Conservation (phyloP, 1,140 invertebrate species). For the Drosophila bocki region DNA sequence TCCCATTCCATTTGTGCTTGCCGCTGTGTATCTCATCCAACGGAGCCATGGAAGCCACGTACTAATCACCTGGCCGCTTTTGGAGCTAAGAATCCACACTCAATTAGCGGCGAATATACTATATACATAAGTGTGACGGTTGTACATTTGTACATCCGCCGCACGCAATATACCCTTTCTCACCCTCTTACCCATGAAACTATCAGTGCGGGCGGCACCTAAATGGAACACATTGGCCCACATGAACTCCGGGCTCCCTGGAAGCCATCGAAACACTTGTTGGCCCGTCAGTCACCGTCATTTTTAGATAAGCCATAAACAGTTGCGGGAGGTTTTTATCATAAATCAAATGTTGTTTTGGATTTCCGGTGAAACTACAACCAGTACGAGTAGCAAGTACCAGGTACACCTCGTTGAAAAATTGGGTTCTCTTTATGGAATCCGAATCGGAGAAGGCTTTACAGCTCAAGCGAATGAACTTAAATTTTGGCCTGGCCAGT, state of each 20-base stretch:
- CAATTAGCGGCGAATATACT: slow-evolving; percentile 34
- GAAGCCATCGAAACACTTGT: slow-evolving; percentile 25
- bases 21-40: slow-evolving; percentile 32
- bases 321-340: slow-evolving; percentile 65
- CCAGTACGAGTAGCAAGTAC: slow-evolving; percentile 4
- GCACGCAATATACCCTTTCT: slow-evolving; percentile 35
- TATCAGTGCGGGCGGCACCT: slow-evolving; percentile 34
- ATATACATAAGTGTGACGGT: slow-evolving; percentile 11
- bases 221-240: slow-evolving; percentile 63
- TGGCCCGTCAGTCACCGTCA: slow-evolving; percentile 43
- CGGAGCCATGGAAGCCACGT: slow-evolving; percentile 59
- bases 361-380: slow-evolving; percentile 79
- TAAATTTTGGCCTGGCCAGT: slow-evolving; percentile 13
- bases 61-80: slow-evolving; percentile 65
- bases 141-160: slow-evolving; percentile 46
- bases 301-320: slow-evolving; percentile 78
- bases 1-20: neutral
- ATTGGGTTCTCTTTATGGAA: slow-evolving; percentile 34
- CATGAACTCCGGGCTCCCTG: slow-evolving; percentile 32
- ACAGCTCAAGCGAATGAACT: slow-evolving; percentile 25
- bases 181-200: neutral
- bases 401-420: slow-evolving; percentile 29
- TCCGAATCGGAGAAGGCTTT: slow-evolving; percentile 7
- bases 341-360: slow-evolving; percentile 80
- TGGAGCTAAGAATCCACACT: slow-evolving; percentile 49